Evolutionary conservation across 35 echinoderm and acorn worm species (phyloP).

Genomic region (Apostichopus californicus): DNA sequence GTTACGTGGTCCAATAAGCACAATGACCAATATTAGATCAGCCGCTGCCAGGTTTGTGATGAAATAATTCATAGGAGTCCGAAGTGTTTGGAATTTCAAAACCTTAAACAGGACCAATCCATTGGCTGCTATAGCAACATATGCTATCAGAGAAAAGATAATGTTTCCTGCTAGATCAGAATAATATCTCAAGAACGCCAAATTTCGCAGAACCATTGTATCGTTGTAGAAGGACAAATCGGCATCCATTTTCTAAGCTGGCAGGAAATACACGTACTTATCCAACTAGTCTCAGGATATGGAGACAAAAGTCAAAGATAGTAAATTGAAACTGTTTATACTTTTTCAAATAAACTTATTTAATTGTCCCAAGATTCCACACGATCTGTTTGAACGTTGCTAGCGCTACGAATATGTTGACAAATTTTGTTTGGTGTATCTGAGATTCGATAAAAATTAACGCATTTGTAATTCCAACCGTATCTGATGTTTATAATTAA

Average conservation of each 20-base stretch:
- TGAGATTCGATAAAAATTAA: too few relatives aligned
- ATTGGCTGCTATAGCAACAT: background rate
- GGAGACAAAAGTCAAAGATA: too few relatives aligned
- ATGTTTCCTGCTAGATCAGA: background rate
- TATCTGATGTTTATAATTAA: too few relatives aligned
- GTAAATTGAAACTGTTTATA: too few relatives aligned
- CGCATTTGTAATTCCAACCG: too few relatives aligned
- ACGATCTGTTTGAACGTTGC: too few relatives aligned
- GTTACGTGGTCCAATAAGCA: background rate
- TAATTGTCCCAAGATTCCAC: too few relatives aligned
- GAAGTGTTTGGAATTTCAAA: background rate
- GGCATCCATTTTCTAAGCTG: background rate
- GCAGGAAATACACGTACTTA: too few relatives aligned
- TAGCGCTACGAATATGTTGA: too few relatives aligned
- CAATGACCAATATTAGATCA: slow-evolving; percentile 16
- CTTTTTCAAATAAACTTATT: too few relatives aligned
- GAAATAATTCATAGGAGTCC: background rate
- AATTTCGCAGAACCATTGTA: background rate
- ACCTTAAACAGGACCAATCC: slow-evolving; percentile 1
- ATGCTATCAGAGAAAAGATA: background rate
- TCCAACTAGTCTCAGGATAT: too few relatives aligned
- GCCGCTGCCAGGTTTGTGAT: background rate
- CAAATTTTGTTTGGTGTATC: too few relatives aligned
- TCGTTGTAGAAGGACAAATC: slow-evolving; percentile 7
- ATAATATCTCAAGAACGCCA: background rate